Conservation (phyloP, 2,797 vertebrate species). For the Miichthys miiuy region DNA sequence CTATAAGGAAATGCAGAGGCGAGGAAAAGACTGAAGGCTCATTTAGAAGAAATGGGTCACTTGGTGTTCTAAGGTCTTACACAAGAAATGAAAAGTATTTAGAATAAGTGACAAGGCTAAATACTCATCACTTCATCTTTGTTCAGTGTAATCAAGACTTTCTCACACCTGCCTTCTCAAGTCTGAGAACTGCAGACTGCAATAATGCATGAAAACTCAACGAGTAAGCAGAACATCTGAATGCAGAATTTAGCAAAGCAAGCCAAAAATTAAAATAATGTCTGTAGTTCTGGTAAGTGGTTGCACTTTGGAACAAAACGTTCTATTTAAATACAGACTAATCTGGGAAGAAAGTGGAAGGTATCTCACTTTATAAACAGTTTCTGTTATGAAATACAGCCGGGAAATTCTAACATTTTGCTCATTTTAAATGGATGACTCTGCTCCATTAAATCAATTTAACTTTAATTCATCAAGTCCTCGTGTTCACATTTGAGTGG, state of each 20-base stretch:
- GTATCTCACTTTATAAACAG: neutral
- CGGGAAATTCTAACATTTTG: neutral
- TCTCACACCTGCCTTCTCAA: neutral
- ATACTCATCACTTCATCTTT: constrained; percentile 9
- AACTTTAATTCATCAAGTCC: neutral
- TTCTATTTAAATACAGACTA: neutral
- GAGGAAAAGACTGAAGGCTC: constrained; percentile 34
- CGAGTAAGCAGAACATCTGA: neutral
- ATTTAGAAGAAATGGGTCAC: constrained; percentile 74
- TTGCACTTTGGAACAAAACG: neutral
- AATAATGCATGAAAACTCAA: neutral
- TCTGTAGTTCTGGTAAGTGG: neutral
- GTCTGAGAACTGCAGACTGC: neutral
- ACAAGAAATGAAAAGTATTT: constrained; percentile 9
- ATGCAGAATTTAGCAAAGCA: neutral
- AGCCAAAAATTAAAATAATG: neutral
- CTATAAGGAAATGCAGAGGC: constrained; percentile 44
- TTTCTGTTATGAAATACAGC: neutral
- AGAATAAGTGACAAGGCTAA: neutral
- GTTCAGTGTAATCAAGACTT: neutral
- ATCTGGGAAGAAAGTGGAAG: neutral
- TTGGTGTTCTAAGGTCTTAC: constrained; percentile 33
- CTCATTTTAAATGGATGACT: neutral
- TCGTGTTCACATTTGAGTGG: neutral
- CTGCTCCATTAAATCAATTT: neutral